Percentiles rank a stretch among this genome's conserved stretches.
Conservation (phyloP, 30 jellyfish, hydroid and myxozoan genomes). For the Pseudorhiza aurosa region DNA sequence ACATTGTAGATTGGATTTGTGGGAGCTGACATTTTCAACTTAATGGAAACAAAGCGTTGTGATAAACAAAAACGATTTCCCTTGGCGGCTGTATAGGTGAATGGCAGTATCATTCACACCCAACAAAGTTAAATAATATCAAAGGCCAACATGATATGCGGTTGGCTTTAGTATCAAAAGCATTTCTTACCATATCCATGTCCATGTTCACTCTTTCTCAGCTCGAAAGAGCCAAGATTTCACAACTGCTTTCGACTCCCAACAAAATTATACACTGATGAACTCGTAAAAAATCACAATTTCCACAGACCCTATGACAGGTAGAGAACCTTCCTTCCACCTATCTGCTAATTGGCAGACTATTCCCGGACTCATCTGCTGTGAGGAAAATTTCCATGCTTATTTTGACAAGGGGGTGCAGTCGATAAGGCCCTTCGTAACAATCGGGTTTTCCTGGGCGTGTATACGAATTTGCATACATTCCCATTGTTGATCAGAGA, state of each 20-base stretch:
- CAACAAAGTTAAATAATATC: too few species aligned
- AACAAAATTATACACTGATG: not conserved
- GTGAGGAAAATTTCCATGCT: constrained; percentile 3
- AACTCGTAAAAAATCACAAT: not conserved
- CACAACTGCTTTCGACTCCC: not conserved
- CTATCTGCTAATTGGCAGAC: constrained; percentile 38
- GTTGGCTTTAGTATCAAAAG: not conserved
- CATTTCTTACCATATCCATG: not conserved
- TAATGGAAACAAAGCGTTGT: too few species aligned
- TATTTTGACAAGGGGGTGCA: constrained; percentile 42
- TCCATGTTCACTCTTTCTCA: not conserved
- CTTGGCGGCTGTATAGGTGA: too few species aligned
- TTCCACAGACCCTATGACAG: not conserved
- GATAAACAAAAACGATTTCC: too few species aligned
- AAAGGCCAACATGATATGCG: not conserved
- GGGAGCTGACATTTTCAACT: too few species aligned
- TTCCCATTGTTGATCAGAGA: constrained; percentile 19
- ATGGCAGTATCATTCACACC: too few species aligned
- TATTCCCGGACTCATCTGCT: constrained; percentile 4
- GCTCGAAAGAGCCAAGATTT: not conserved
- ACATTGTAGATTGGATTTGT: too few species aligned
- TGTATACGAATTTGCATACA: constrained; percentile 49
- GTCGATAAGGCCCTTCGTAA: constrained; percentile 12
- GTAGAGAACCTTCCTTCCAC: not conserved
- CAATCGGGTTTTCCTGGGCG: constrained; percentile 75